phyloP scores from a whole-genome alignment of 2,113 vertebrate genomes.

The Gorsachius goisagi region DNA sequence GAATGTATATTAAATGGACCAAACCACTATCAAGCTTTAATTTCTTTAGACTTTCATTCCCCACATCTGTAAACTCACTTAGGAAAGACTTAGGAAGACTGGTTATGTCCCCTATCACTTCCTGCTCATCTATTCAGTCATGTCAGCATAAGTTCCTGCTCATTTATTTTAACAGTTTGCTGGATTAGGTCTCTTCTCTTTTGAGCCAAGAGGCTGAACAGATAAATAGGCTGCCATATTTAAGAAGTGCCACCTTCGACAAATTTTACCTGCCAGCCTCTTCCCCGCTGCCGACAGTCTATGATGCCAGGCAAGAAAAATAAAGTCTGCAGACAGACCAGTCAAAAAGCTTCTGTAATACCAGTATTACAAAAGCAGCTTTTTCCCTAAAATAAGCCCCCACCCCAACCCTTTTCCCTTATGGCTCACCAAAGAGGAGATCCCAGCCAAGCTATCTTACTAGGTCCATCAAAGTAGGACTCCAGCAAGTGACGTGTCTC shows the following conservation, averaged over 20 bases:
- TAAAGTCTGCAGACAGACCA: neutral
- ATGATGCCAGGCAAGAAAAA: neutral
- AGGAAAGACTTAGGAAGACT: too few species aligned
- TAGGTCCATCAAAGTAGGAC: slow-evolving; percentile 58
- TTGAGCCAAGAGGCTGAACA: neutral
- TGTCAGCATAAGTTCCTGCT: neutral
- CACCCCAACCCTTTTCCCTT: slow-evolving; percentile 23
- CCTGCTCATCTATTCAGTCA: neutral
- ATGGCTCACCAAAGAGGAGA: slow-evolving; percentile 49
- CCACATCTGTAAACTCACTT: neutral
- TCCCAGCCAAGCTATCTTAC: slow-evolving; percentile 51
- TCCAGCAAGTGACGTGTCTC: slow-evolving; percentile 47
- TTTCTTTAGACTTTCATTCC: neutral
- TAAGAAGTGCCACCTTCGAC: neutral
- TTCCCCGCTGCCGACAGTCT: neutral
- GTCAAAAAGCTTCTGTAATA: slow-evolving; percentile 25
- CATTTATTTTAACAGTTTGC: neutral
- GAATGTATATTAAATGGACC: neutral
- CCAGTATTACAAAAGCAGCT: slow-evolving; percentile 22
- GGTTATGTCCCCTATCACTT: neutral
- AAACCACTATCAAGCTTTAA: neutral
- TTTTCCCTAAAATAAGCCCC: slow-evolving; percentile 24
- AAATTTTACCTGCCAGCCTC: neutral
- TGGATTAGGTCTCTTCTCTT: neutral
- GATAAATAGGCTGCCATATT: neutral